Evolutionary conservation across 35 echinoderm and acorn worm species (phyloP).

Genomic region (Strongylocentrotus purpuratus): DNA sequence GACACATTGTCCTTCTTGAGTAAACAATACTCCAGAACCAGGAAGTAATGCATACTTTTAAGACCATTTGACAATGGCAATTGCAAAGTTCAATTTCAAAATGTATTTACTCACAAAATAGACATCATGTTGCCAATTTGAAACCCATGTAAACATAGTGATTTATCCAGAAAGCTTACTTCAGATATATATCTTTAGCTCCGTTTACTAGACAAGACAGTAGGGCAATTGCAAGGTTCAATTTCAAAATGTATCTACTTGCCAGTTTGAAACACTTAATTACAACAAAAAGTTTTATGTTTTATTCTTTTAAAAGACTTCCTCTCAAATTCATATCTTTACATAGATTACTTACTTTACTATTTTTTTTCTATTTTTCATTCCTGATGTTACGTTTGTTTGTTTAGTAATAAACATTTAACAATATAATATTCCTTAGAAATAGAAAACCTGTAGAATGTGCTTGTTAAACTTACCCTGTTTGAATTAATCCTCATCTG

Average conservation of each 20-base stretch:
- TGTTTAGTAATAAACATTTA: no score
- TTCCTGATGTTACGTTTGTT: background rate
- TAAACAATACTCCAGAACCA: background rate
- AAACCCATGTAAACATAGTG: no score
- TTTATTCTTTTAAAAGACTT: no score
- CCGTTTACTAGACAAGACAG: background rate
- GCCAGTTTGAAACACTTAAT: no score
- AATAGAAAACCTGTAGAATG: background rate
- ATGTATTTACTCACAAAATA: background rate
- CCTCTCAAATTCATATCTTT: background rate
- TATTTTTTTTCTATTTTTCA: background rate
- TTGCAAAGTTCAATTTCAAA: background rate
- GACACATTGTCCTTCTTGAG: background rate
- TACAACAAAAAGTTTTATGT: no score
- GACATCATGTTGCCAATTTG: background rate
- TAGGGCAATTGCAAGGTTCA: background rate
- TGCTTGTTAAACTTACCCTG: constrained; percentile 54
- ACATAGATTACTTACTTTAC: background rate
- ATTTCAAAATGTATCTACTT: background rate
- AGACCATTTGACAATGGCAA: background rate
- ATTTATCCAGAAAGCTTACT: no score
- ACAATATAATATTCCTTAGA: no score
- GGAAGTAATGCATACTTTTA: background rate
- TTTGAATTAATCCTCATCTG: constrained; percentile 84
- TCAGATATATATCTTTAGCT: no score